Base-by-base conservation (phyloP, 2,113 vertebrate genomes). In the Morone saxatilis region DNA sequence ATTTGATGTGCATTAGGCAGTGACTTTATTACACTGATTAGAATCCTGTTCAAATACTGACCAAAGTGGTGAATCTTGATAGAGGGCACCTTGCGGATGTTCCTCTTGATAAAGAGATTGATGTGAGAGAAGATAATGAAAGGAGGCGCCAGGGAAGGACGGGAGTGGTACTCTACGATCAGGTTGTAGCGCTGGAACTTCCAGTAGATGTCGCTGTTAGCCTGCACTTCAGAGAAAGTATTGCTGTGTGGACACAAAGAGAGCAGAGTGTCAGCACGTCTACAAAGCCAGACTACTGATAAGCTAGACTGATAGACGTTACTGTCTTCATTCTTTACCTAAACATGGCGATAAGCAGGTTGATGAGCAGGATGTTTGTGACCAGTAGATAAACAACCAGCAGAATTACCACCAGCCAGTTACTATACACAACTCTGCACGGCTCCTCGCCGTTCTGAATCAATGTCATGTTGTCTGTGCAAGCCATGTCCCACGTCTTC, bases 271-370 rank as follows among this genome's bases (percentile, higher is more conserved):
- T 56, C 12, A 59, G 56, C 1, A 6, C 4, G 7, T 59, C 22
- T 4, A 1, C 1, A 11, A 2, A 53, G 22, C 5, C 12, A 19
- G 16, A 19, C 14, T 7, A 19, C 7, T 19, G 25, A 19, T 8
- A 6, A 69, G 12, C 43, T 17, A n/a, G 51, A 62, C 0, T 31
- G 38, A 70, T 7, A 2, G 22, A 71, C 6, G 17, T 5, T 1
- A 0, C 0, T 13, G 9, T 61, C 51, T 5, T 69, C 0, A 0
- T 13, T 36, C 9, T 72, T 62, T 91, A 98, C 97, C 97, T 98
- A 88, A 98, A 98, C 97, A 98, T 98, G 74, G 97, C 97, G 0
- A 98, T 98, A 74, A 98, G 97, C 43, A 98, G 92, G 78, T 98
- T 98, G 89, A 98, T 94, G 70, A 98, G 96, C 36, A 98, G 92